Conservation (phyloP, 2,888 invertebrate species). For the Busseola fusca region DNA sequence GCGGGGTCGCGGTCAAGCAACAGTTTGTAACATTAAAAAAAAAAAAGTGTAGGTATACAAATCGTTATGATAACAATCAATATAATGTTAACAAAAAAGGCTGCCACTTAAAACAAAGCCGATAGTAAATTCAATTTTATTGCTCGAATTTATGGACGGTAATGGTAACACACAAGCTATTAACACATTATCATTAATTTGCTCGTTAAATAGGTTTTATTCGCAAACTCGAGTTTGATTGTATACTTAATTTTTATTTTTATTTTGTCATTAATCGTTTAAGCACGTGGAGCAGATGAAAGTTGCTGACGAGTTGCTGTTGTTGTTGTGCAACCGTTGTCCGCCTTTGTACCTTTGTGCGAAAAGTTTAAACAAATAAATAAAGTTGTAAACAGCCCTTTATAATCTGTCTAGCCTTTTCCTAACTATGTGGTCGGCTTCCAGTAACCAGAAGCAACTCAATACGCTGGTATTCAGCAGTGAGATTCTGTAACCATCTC, state of each 20-base stretch:
- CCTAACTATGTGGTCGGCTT: not conserved
- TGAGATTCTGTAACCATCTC: too few species aligned
- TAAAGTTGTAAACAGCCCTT: too few species aligned
- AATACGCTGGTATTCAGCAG: too few species aligned
- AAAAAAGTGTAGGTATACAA: not conserved
- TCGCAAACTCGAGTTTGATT: not conserved
- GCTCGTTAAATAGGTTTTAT: constrained; percentile 35
- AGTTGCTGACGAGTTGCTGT: too few species aligned
- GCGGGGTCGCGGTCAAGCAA: too few species aligned
- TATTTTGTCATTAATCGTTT: not conserved
- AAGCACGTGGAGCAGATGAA: not conserved
- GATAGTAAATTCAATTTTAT: constrained; percentile 31
- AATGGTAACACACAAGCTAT: constrained; percentile 38
- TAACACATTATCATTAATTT: constrained; percentile 47
- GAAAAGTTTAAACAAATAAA: too few species aligned
- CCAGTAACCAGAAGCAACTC: too few species aligned
- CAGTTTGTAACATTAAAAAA: too few species aligned
- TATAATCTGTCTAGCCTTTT: not conserved
- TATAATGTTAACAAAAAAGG: not conserved
- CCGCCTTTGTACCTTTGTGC: too few species aligned
- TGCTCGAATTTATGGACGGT: constrained; percentile 35
- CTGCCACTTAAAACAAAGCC: constrained; percentile 10
- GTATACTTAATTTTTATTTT: too few species aligned
- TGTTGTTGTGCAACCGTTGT: too few species aligned
- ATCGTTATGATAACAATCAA: not conserved